A percentile compares a stretch with the other conserved stretches of the same genome.
phyloP scores from a whole-genome alignment of 2,113 vertebrate species.

The Scomber japonicus region DNA sequence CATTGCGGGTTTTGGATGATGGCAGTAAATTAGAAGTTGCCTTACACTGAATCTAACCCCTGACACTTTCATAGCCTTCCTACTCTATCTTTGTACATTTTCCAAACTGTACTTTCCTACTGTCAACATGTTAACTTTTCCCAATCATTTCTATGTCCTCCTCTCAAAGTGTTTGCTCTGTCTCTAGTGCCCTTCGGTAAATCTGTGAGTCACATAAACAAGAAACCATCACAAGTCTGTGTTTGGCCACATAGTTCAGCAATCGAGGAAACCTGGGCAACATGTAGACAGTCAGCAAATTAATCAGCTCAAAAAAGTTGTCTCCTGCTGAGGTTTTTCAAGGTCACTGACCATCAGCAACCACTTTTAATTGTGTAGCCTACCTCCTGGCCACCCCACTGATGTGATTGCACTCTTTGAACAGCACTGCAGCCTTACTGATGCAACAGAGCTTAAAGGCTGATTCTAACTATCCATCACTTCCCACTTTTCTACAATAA shows the following conservation, averaged over 20 bases:
- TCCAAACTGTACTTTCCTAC: neutral
- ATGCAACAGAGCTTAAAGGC: constrained; percentile 1
- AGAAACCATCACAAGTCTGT: neutral
- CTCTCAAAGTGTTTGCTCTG: neutral
- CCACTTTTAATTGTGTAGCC: constrained; percentile 22
- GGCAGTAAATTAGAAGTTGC: neutral
- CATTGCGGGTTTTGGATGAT: too few relatives aligned
- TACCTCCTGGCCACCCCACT: constrained; percentile 16
- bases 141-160: neutral
- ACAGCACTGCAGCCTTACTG: constrained; percentile 3
- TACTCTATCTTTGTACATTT: neutral
- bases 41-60: neutral
- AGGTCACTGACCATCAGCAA: constrained; percentile 49
- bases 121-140: neutral
- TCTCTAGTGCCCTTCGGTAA: neutral
- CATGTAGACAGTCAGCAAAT: constrained; percentile 5
- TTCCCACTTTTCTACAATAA: neutral
- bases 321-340: constrained; percentile 47
- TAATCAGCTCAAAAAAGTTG: constrained; percentile 20
- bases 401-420: constrained; percentile 49
- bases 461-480: neutral
- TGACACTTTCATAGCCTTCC: neutral
- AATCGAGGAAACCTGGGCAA: neutral
- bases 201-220: neutral
- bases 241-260: constrained; percentile 7